A percentile compares a stretch with the other conserved stretches of the same genome.
These are phyloP conservation scores for Agriopis leucophaearia DNA, from an alignment of 2,888 invertebrate species.

Conservation along the genomic window DNA sequence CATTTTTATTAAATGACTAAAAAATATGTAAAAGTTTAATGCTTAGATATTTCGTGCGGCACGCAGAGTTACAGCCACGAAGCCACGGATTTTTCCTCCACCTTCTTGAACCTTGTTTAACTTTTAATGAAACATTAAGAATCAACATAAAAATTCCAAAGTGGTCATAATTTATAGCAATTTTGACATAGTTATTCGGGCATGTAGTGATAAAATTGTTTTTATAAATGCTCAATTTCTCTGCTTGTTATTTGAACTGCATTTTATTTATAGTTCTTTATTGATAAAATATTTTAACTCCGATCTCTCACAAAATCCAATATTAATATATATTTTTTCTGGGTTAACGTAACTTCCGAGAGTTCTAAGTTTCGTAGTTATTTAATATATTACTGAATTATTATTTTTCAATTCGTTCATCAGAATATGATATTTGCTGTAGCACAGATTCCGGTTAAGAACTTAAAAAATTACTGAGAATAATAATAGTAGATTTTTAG, in stretches of 20 bases:
- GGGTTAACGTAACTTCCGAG: no score
- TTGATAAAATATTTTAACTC: no score
- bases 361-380: no score
- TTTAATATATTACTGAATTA: no score
- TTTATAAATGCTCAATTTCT: neutral
- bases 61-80: slow-evolving; percentile 55
- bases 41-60: slow-evolving; percentile 52
- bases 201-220: slow-evolving; percentile 23
- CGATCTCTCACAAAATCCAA: no score
- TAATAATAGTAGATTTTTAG: no score
- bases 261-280: neutral
- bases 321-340: no score
- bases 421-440: no score
- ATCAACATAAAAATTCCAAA: slow-evolving; percentile 34
- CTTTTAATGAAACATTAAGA: slow-evolving; percentile 34
- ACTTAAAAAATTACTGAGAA: no score
- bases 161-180: slow-evolving; percentile 31
- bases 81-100: slow-evolving; percentile 39
- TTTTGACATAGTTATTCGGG: slow-evolving; percentile 17
- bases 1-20: slow-evolving; percentile 18
- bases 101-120: slow-evolving; percentile 25
- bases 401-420: no score
- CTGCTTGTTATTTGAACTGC: neutral
- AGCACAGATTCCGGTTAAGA: no score
- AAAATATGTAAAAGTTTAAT: slow-evolving; percentile 28